phyloP scores from a whole-genome alignment of 2,888 invertebrate species.

The Chesias legatella region DNA sequence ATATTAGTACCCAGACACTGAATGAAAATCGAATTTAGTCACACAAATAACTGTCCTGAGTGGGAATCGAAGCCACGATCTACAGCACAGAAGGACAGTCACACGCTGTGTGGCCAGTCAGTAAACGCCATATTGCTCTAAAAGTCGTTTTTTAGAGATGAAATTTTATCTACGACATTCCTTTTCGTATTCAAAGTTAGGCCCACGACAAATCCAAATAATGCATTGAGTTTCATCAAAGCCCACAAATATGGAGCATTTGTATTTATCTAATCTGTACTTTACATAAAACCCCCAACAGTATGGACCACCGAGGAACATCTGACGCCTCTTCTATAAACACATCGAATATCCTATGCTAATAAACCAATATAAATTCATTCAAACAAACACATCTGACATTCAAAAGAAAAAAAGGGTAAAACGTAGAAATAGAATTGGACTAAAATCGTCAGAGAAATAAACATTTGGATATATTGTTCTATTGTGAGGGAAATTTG shows the following conservation, averaged over 20 bases:
- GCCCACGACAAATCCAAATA: slow-evolving; percentile 13
- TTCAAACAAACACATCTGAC: slow-evolving; percentile 45
- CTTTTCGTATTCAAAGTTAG: slow-evolving; percentile 4
- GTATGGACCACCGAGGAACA: slow-evolving; percentile 49
- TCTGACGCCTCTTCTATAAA: slow-evolving; percentile 43
- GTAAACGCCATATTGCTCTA: too few relatives aligned
- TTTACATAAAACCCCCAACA: slow-evolving; percentile 18
- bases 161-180: too few relatives aligned
- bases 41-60: too few relatives aligned
- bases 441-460: slow-evolving; percentile 5
- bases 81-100: too few relatives aligned
- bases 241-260: slow-evolving; percentile 19
- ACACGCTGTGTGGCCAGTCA: too few relatives aligned
- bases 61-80: too few relatives aligned
- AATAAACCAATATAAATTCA: slow-evolving; percentile 68
- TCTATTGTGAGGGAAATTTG: slow-evolving; percentile 11
- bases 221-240: slow-evolving; percentile 9
- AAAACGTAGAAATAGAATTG: slow-evolving; percentile 4
- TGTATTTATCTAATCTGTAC: slow-evolving; percentile 25
- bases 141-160: too few relatives aligned
- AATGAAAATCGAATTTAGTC: too few relatives aligned
- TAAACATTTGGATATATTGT: slow-evolving; percentile 7
- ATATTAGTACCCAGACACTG: too few relatives aligned
- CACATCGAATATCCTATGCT: slow-evolving; percentile 54
- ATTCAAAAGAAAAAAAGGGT: slow-evolving; percentile 25